These are phyloP conservation scores for Andrena praecox DNA, from an alignment of 2,888 invertebrate species.

Conservation along the genomic window DNA sequence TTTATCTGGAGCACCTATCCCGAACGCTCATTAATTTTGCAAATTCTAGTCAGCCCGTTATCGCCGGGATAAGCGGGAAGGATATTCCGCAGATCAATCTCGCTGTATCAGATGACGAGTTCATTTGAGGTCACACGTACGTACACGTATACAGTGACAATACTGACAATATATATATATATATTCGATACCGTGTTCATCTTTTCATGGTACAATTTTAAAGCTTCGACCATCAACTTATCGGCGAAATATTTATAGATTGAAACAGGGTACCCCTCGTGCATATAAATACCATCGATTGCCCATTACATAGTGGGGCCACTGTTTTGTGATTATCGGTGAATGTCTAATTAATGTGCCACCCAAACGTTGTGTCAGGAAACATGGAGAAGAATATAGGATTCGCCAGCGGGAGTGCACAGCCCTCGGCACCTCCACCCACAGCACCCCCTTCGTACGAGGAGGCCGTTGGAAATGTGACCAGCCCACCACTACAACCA, in stretches of 20 bases:
- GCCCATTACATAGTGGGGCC: neutral
- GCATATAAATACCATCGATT: neutral
- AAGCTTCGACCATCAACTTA: neutral
- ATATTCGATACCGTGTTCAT: too few relatives aligned
- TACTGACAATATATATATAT: too few relatives aligned
- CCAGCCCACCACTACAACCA: conserved; percentile 41
- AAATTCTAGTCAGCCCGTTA: neutral
- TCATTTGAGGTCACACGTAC: too few relatives aligned
- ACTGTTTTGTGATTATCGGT: neutral
- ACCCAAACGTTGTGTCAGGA: conserved; percentile 11
- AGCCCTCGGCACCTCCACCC: conserved; percentile 70
- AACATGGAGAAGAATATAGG: conserved; percentile 43
- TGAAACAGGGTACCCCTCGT: neutral
- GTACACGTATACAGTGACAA: too few relatives aligned
- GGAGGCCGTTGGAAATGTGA: conserved; percentile 76
- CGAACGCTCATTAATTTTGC: neutral
- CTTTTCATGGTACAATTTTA: neutral
- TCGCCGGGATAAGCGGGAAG: neutral
- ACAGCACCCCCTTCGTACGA: conserved; percentile 81
- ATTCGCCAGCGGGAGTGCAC: conserved; percentile 41
- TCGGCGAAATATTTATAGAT: conserved; percentile 9
- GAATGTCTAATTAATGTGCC: neutral
- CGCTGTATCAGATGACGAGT: neutral
- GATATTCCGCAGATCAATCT: too few relatives aligned
- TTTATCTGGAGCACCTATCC: neutral